Conservation (phyloP, 1,140 invertebrate species). For the Diplogasteroides magnus region DNA sequence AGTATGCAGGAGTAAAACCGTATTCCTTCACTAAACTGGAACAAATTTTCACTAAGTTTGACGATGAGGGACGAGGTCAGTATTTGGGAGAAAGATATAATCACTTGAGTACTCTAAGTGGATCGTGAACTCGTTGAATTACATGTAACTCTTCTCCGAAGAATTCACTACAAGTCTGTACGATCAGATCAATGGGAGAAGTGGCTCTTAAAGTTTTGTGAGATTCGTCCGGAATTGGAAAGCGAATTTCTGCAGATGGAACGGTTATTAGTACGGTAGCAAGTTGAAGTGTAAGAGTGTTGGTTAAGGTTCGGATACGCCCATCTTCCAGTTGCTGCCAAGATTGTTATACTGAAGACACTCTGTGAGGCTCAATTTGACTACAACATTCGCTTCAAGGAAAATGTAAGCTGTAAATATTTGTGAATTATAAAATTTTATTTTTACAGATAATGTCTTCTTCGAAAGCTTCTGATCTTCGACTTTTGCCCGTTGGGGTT, state of each 20-base stretch:
- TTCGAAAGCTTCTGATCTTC: conserved; percentile 70
- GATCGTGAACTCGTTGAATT: conserved; percentile 72
- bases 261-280: conserved; percentile 62
- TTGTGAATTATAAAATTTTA: conserved; percentile 5
- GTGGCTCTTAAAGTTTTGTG: conserved; percentile 50
- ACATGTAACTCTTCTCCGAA: conserved; percentile 79
- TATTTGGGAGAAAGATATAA: neutral
- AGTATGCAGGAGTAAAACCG: conserved; percentile 14
- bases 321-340: conserved; percentile 77
- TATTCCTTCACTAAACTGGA: conserved; percentile 20
- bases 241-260: conserved; percentile 94
- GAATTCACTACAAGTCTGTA: conserved; percentile 73
- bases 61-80: conserved; percentile 6
- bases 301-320: conserved; percentile 69
- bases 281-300: neutral
- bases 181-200: conserved; percentile 82
- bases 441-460: conserved; percentile 65
- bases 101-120: conserved; percentile 64
- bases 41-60: conserved; percentile 10
- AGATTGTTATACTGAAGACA: conserved; percentile 80
- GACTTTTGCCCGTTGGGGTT: conserved; percentile 77
- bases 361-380: conserved; percentile 90
- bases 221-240: conserved; percentile 60
- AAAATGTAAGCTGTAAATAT: conserved; percentile 61
- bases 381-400: conserved; percentile 84